Evolutionary conservation across 2,797 vertebrate species (phyloP).

Genomic region (Poecile montanus): DNA sequence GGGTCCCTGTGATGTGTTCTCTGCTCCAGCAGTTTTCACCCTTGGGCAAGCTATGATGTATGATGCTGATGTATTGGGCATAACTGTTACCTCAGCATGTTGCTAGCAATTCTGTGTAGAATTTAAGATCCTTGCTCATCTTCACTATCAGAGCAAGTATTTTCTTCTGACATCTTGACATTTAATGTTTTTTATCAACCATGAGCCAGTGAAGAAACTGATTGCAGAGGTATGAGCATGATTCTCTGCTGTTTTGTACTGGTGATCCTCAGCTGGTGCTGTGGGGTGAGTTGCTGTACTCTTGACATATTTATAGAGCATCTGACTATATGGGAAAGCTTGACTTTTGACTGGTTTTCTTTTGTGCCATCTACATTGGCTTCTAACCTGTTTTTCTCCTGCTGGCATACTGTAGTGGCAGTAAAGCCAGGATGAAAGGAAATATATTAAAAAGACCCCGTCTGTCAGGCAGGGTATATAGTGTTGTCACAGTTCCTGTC

Average conservation of each 20-base stretch:
- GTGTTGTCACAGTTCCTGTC: neutral
- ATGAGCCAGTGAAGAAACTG: neutral
- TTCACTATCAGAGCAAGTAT: neutral
- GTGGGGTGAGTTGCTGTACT: neutral
- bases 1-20: neutral
- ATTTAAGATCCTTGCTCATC: neutral
- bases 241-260: neutral
- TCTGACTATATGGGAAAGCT: neutral
- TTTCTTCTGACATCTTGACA: neutral
- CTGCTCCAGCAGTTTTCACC: conserved; percentile 12
- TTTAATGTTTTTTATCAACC: neutral
- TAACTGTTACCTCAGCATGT: conserved; percentile 36
- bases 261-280: neutral
- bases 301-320: neutral
- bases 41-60: neutral
- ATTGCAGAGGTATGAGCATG: neutral
- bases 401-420: neutral
- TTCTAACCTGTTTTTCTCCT: neutral
- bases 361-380: neutral
- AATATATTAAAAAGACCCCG: neutral
- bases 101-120: neutral
- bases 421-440: neutral
- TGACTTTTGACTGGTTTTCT: neutral
- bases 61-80: neutral
- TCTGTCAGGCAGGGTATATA: neutral